These are phyloP conservation scores for Drosophila anomalata DNA, from an alignment of 2,888 invertebrate genomes.

Conservation along the genomic window DNA sequence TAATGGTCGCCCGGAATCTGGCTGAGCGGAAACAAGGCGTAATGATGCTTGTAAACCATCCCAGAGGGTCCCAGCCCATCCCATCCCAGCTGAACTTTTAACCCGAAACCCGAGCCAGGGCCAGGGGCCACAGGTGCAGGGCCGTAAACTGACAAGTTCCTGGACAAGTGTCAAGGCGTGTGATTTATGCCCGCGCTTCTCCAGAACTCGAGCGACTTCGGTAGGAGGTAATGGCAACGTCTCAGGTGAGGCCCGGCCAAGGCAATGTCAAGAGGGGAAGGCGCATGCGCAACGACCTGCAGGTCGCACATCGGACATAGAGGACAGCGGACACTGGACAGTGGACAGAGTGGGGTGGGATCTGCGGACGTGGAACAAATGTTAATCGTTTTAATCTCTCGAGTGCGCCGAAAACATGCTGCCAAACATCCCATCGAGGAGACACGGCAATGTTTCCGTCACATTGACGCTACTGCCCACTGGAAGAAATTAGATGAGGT, in stretches of 20 bases:
- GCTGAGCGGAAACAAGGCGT: constrained; percentile 71
- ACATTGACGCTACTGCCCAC: constrained; percentile 61
- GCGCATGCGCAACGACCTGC: constrained; percentile 77
- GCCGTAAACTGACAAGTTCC: constrained; percentile 76
- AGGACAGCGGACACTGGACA: constrained; percentile 19
- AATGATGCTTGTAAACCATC: constrained; percentile 70
- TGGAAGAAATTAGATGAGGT: not conserved
- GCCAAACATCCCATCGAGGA: constrained; percentile 59
- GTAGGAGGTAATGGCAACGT: constrained; percentile 30
- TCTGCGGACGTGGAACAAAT: constrained; percentile 68
- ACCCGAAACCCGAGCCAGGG: constrained; percentile 50
- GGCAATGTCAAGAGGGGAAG: constrained; percentile 22
- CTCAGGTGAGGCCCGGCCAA: constrained; percentile 48
- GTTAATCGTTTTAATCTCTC: constrained; percentile 80
- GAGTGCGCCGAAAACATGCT: constrained; percentile 79
- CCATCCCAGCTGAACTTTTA: constrained; percentile 64
- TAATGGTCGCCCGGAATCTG: constrained; percentile 54
- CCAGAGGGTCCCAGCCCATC: constrained; percentile 34
- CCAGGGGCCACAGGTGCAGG: constrained; percentile 64
- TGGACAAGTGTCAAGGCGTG: constrained; percentile 74
- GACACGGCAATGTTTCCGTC: constrained; percentile 73
- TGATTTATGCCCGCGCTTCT: constrained; percentile 76
- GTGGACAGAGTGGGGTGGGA: constrained; percentile 7
- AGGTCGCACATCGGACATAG: constrained; percentile 38
- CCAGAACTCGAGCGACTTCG: constrained; percentile 67